A percentile compares a stretch with the other conserved stretches of the same genome.
These are phyloP conservation scores for Trigoniulus corallinus DNA, from an alignment of 1,140 invertebrate species.

Conservation along the genomic window DNA sequence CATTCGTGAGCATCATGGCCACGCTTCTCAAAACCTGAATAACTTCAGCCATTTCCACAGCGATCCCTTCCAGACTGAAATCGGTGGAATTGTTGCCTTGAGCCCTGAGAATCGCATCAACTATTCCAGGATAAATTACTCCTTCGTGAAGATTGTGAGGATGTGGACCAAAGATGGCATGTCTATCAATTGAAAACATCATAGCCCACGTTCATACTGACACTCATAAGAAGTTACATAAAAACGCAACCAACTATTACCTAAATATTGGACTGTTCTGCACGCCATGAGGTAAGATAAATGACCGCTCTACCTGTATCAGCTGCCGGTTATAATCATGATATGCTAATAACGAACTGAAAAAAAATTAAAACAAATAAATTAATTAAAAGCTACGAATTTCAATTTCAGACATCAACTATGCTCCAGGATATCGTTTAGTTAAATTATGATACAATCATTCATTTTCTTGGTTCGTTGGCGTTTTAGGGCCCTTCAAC, in stretches of 20 bases:
- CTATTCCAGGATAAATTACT: conserved; percentile 1
- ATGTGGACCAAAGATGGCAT: conserved; percentile 5
- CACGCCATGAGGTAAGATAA: not conserved
- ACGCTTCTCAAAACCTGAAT: too few species aligned
- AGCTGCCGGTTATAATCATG: not conserved
- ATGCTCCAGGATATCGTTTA: too few species aligned
- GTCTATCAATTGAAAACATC: too few species aligned
- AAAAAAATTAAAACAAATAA: not conserved
- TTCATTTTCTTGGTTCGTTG: too few species aligned
- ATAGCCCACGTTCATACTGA: not conserved
- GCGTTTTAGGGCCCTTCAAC: too few species aligned
- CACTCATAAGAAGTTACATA: not conserved
- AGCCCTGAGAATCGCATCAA: conserved; percentile 1
- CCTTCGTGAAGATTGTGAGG: conserved; percentile 4
- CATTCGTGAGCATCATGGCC: too few species aligned
- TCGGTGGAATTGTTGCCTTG: too few species aligned
- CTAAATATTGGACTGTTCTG: not conserved
- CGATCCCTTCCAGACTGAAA: too few species aligned
- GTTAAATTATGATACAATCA: too few species aligned
- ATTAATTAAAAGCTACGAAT: not conserved
- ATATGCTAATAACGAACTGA: conserved; percentile 1
- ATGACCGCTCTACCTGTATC: conserved; percentile 2
- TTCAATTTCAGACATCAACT: not conserved
- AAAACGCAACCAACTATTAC: not conserved
- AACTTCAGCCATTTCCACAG: too few species aligned